Percentiles rank a stretch among this genome's conserved stretches.
Conservation (phyloP, 2,113 vertebrate species). For the Mesembrinibis cayennensis region DNA sequence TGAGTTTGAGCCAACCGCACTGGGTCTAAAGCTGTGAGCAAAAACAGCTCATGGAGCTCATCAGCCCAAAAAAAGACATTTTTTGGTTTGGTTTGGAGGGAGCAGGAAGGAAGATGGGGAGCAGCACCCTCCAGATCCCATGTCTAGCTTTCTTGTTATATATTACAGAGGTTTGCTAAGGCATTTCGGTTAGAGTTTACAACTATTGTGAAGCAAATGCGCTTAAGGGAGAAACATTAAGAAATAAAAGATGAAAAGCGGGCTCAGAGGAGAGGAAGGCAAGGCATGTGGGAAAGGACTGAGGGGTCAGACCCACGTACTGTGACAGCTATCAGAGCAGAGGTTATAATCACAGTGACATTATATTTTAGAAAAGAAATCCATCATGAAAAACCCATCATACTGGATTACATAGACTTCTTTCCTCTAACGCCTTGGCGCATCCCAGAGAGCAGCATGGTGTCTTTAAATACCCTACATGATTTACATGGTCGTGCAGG, state of each 20-base stretch:
- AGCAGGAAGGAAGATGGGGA: background rate
- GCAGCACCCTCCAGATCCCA: background rate
- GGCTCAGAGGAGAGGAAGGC: background rate
- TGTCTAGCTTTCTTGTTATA: background rate
- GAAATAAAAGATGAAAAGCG: background rate
- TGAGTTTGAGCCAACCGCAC: background rate
- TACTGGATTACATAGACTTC: background rate
- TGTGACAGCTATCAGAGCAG: background rate
- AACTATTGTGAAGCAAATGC: background rate
- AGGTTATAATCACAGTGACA: background rate
- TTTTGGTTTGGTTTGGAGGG: background rate
- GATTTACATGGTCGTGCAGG: background rate
- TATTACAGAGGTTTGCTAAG: background rate
- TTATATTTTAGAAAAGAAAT: background rate
- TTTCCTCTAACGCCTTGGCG: background rate
- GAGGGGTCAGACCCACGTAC: rapidly evolving
- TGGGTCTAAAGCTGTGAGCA: background rate
- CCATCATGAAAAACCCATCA: background rate
- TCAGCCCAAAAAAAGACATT: background rate
- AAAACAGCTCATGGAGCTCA: background rate
- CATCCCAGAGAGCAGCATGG: background rate
- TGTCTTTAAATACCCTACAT: background rate
- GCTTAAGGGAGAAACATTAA: background rate
- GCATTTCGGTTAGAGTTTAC: background rate
- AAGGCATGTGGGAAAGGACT: background rate